phyloP scores from a whole-genome alignment of 2,797 vertebrate species.

The Alcedo atthis region DNA sequence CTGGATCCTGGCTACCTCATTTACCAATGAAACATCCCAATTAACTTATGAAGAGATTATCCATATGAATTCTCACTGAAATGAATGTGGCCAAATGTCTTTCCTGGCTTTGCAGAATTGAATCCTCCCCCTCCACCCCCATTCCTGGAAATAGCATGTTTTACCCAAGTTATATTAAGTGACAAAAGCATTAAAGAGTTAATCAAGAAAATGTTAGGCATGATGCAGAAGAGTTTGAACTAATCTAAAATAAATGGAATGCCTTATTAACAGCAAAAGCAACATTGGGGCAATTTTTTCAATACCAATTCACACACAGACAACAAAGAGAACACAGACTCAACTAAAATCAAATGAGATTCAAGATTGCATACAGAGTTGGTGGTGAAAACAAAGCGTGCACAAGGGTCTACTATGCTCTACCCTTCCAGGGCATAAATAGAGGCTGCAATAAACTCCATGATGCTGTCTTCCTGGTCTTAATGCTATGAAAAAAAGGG shows the following conservation, averaged over 20 bases:
- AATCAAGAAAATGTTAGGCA: background rate
- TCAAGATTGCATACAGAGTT: slow-evolving; percentile 30
- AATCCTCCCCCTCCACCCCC: background rate
- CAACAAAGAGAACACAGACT: slow-evolving; percentile 41
- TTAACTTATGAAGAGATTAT: slow-evolving; percentile 23
- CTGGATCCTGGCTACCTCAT: background rate
- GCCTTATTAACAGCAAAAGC: background rate
- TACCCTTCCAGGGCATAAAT: slow-evolving; percentile 54
- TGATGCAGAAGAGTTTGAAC: background rate
- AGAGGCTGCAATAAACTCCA: slow-evolving; percentile 65
- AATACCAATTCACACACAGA: background rate
- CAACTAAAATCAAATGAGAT: slow-evolving; percentile 52
- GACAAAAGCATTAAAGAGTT: fast-evolving
- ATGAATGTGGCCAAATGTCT: background rate
- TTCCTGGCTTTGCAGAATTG: background rate
- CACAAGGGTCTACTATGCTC: slow-evolving; percentile 46
- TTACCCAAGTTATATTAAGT: background rate
- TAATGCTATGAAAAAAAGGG: slow-evolving; percentile 49
- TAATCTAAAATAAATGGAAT: background rate
- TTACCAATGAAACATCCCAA: background rate
- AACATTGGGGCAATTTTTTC: background rate
- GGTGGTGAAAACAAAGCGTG: slow-evolving; percentile 41
- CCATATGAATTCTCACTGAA: background rate
- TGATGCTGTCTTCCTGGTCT: slow-evolving; percentile 45
- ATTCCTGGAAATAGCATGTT: background rate